Percentiles rank a stretch among this genome's conserved stretches.
phyloP scores from a whole-genome alignment of 2,797 vertebrate genomes.

The Sciurus vulgaris region DNA sequence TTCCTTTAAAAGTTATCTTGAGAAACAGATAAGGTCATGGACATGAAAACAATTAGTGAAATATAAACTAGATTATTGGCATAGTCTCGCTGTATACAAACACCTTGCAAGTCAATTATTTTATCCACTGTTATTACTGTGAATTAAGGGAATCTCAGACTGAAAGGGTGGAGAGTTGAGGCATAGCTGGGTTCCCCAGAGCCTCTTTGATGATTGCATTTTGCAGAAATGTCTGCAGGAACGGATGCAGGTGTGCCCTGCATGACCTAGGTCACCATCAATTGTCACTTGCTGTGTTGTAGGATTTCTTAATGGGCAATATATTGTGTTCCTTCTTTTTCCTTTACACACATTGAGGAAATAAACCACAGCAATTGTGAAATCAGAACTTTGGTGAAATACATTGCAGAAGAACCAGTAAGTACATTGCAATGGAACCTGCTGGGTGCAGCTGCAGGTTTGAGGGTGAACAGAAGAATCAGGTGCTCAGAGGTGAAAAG shows the following conservation, averaged over 20 bases:
- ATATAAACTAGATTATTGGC: background rate
- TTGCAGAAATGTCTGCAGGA: background rate
- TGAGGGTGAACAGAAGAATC: background rate
- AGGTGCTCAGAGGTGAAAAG: background rate
- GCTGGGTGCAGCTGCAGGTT: background rate
- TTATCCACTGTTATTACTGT: background rate
- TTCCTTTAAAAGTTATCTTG: background rate
- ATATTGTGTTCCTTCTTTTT: background rate
- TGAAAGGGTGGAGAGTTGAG: background rate
- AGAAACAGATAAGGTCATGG: background rate
- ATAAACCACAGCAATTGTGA: slow-evolving; percentile 59
- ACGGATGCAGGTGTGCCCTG: too few relatives aligned
- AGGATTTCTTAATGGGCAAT: background rate
- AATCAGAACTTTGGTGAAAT: background rate
- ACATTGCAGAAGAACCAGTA: background rate
- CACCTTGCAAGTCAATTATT: background rate
- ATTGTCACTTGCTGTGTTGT: background rate
- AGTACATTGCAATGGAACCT: background rate
- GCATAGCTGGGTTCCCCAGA: background rate
- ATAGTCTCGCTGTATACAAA: background rate
- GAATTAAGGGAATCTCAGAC: background rate
- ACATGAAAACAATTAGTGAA: background rate
- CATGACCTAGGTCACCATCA: background rate
- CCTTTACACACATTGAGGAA: slow-evolving; percentile 38
- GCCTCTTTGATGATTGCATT: background rate